phyloP scores from a whole-genome alignment of 2,113 vertebrate genomes.

The Tachysurus vachellii region DNA sequence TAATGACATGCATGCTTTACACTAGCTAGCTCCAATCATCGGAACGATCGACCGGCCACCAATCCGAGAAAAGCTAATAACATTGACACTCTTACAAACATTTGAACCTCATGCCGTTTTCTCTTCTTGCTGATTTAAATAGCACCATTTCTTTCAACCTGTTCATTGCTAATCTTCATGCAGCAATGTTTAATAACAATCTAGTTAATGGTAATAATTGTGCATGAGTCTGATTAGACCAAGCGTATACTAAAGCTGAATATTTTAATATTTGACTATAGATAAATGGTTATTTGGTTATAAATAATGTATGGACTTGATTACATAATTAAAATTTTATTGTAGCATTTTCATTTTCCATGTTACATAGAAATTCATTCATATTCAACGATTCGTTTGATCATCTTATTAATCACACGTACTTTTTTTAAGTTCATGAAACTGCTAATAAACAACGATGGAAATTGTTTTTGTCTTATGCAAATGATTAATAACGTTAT shows the following conservation, averaged over 20 bases:
- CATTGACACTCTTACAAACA: constrained; percentile 64
- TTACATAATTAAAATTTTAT: not conserved
- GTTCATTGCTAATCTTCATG: not conserved
- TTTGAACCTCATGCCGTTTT: constrained; percentile 53
- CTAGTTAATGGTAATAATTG: not conserved
- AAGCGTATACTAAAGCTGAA: not conserved
- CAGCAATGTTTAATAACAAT: not conserved
- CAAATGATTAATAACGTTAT: not conserved
- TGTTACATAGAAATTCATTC: not conserved
- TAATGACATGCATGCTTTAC: constrained; percentile 63
- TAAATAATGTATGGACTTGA: not conserved
- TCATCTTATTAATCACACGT: not conserved
- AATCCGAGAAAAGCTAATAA: constrained; percentile 64
- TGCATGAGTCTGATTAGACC: not conserved
- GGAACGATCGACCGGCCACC: constrained; percentile 65
- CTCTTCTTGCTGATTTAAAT: not conserved
- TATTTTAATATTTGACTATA: not conserved
- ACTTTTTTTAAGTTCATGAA: too few species aligned
- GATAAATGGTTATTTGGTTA: not conserved
- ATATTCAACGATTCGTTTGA: not conserved
- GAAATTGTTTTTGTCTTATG: too few species aligned
- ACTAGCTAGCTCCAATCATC: constrained; percentile 70
- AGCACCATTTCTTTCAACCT: not conserved
- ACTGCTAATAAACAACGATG: too few species aligned
- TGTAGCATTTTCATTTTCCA: not conserved